Evolutionary conservation across 1,140 invertebrate species (phyloP), one percentile per base, ranked within the genome.

Genomic region (Sycobia sp.): DNA sequence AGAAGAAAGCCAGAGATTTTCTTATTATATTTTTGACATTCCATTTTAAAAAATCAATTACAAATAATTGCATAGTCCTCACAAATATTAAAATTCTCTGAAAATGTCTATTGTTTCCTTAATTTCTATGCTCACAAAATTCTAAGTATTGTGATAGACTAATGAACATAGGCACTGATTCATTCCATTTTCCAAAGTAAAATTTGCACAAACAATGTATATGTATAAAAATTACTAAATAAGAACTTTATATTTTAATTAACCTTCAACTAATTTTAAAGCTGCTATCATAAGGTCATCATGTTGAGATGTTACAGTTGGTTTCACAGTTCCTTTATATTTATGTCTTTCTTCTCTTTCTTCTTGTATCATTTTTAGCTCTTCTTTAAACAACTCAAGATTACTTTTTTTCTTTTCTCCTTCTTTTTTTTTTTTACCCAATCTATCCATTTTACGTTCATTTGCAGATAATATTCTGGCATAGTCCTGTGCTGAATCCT

Each of bases 311-410:
- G 74, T 67, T 18, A 78, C 66, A 29, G 74, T 79, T 70, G 84
- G 82, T 60, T 60, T 60, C 16, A 44, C 50, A 0, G 88, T 74
- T n/a, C 86, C 85, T 82, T 93, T 93, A 67, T 92, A 92, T 71
- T 93, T 93, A 80, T 97, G 94, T n/a, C 96, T 86, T 75, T 98
- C 96, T 76, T 98, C 95, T 62, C 97, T 85, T 78, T 98, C 96
- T 80, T 97, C 94, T 86, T 99, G 97, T 58, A 97, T 96, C 81
- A 94, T 90, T 84, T 92, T 90, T 23, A 97, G 75, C 79, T 97
- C 95, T 77, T 98, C 96, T 80, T 98, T 98, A 71, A 98, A 99
- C 3, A 95, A 79, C 77, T 99, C 97, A 56, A 99, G 83, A 82
- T 99, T 99, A 70, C 93, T 98, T 75, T 98, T 98, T 75, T 95